Conservation (phyloP, 2,888 invertebrate genomes). For the Capitulum mitella region DNA sequence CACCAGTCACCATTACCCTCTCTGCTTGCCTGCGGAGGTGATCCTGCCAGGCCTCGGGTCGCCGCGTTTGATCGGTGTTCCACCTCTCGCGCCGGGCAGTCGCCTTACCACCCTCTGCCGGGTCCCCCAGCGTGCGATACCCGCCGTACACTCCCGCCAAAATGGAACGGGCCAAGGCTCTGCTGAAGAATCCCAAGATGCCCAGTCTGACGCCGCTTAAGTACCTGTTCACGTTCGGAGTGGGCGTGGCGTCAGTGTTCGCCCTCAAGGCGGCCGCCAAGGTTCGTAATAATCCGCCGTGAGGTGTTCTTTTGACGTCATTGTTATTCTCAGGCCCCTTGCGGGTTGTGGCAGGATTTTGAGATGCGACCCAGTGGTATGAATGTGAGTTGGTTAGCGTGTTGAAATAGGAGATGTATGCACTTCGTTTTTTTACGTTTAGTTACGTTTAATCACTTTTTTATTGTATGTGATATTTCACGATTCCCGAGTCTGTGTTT, state of each 20-base stretch:
- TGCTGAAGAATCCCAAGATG: slow-evolving; percentile 30
- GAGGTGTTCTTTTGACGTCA: too few species aligned
- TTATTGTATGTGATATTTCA: neutral
- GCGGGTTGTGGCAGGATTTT: too few species aligned
- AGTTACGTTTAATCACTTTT: neutral
- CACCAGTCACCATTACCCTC: neutral
- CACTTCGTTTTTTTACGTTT: neutral
- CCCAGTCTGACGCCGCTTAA: slow-evolving; percentile 32
- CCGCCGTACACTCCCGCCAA: slow-evolving; percentile 33
- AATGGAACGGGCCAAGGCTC: slow-evolving; percentile 28
- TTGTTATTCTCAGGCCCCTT: too few species aligned
- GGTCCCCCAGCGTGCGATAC: slow-evolving; percentile 31
- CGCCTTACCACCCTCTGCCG: too few species aligned
- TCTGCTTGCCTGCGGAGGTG: neutral
- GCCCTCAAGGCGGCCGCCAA: slow-evolving; percentile 30
- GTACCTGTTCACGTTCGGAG: slow-evolving; percentile 32
- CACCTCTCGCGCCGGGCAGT: neutral
- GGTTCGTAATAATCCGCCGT: too few species aligned
- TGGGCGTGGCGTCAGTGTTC: slow-evolving; percentile 33
- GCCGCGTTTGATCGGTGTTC: neutral
- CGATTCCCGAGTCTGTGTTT: neutral
- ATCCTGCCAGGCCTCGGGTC: neutral
- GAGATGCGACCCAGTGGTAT: too few species aligned
- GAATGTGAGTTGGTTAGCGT: too few species aligned
- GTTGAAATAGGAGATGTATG: too few species aligned